phyloP scores from a whole-genome alignment of 1,140 invertebrate genomes.

The Colletes gigas region DNA sequence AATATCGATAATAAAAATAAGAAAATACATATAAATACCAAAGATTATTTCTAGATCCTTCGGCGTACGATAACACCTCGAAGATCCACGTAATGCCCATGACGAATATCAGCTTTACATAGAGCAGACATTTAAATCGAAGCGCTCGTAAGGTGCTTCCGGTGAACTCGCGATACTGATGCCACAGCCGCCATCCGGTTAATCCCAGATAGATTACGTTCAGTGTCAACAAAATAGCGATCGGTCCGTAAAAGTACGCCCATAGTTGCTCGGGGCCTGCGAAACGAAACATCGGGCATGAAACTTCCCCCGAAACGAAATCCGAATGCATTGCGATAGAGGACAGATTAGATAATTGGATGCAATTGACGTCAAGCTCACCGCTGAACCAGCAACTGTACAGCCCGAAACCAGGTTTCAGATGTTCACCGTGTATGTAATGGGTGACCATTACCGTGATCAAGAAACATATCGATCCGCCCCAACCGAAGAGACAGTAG shows the following conservation, averaged over 20 bases:
- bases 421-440: slow-evolving; percentile 79
- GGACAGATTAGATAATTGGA: neutral
- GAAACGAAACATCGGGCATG: slow-evolving; percentile 52
- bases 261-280: slow-evolving; percentile 82
- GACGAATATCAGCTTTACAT: slow-evolving; percentile 86
- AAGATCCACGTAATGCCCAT: slow-evolving; percentile 89
- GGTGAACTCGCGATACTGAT: slow-evolving; percentile 79
- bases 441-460: slow-evolving; percentile 80
- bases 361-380: slow-evolving; percentile 64
- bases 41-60: slow-evolving; percentile 35
- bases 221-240: slow-evolving; percentile 81
- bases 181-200: slow-evolving; percentile 82
- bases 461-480: slow-evolving; percentile 81
- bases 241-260: slow-evolving; percentile 86
- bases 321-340: too few relatives aligned
- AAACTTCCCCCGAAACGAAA: neutral
- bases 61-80: slow-evolving; percentile 82
- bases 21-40: slow-evolving; percentile 54
- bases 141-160: slow-evolving; percentile 81
- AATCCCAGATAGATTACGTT: slow-evolving; percentile 84
- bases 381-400: slow-evolving; percentile 84
- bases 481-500: slow-evolving; percentile 83
- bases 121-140: slow-evolving; percentile 84
- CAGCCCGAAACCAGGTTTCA: slow-evolving; percentile 83
- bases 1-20: too few relatives aligned